Percentiles rank a stretch among this genome's conserved stretches.
phyloP scores from a whole-genome alignment of 30 jellyfish, hydroid and myxozoan species.

The Cassiopea andromeda region DNA sequence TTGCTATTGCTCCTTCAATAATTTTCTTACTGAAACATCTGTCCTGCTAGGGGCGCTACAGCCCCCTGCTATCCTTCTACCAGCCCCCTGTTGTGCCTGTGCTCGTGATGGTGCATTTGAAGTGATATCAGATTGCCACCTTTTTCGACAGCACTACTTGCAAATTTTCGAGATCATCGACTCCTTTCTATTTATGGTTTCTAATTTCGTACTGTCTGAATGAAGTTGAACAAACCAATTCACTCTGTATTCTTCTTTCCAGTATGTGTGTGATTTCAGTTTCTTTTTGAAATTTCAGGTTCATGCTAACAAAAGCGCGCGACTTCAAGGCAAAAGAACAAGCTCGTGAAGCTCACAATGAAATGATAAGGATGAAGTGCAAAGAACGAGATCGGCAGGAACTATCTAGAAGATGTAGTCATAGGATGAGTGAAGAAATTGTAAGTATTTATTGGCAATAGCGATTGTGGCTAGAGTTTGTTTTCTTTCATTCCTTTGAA shows the following conservation, averaged over 20 bases:
- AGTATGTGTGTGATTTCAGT: background rate
- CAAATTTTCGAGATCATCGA: too few relatives aligned
- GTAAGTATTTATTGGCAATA: background rate
- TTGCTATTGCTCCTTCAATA: too few relatives aligned
- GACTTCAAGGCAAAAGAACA: constrained; percentile 51
- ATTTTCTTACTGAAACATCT: too few relatives aligned
- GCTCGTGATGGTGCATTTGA: too few relatives aligned
- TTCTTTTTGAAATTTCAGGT: constrained; percentile 17
- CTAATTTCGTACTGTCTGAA: background rate
- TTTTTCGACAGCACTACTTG: too few relatives aligned
- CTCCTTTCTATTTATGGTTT: too few relatives aligned
- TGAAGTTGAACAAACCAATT: background rate
- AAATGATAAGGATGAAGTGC: constrained; percentile 14
- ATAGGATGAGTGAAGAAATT: constrained; percentile 5
- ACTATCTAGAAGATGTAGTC: constrained; percentile 21
- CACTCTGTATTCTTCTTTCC: background rate
- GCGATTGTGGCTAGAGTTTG: too few relatives aligned
- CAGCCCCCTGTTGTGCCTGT: too few relatives aligned
- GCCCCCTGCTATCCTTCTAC: too few relatives aligned
- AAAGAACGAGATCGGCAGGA: constrained; percentile 48
- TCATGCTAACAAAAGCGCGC: constrained; percentile 59
- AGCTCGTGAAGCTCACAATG: constrained; percentile 30
- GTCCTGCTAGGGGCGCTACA: too few relatives aligned
- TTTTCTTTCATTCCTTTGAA: background rate
- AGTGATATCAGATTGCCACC: too few relatives aligned